phyloP scores from a whole-genome alignment of 2,797 vertebrate species.

The Champsocephalus esox region DNA sequence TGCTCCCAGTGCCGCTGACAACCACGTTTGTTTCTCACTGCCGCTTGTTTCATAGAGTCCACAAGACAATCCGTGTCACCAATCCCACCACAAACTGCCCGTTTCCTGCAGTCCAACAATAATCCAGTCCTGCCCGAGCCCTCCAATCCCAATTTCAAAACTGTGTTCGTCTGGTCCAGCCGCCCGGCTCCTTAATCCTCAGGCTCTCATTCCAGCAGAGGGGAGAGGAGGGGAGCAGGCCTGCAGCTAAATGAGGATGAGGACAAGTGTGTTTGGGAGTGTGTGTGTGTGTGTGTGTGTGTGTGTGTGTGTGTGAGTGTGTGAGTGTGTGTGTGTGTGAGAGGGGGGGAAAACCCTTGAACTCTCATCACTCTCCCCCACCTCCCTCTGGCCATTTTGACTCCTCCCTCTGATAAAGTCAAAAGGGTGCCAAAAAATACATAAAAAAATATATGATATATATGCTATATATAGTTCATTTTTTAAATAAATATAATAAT shows the following conservation, averaged over 20 bases:
- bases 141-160: slow-evolving; percentile 57
- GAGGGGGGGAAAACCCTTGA: slow-evolving; percentile 43
- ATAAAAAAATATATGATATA: no score
- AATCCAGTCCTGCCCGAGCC: slow-evolving; percentile 39
- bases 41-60: slow-evolving; percentile 9
- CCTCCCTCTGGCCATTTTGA: slow-evolving; percentile 42
- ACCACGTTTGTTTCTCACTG: slow-evolving; percentile 1
- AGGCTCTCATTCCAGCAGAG: slow-evolving; percentile 40
- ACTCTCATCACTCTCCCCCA: slow-evolving; percentile 35
- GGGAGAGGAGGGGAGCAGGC: slow-evolving; percentile 35
- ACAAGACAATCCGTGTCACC: slow-evolving; percentile 10
- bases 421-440: slow-evolving; percentile 35
- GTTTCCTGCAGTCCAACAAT: slow-evolving; percentile 20
- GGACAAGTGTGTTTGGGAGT: slow-evolving; percentile 26
- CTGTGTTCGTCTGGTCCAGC: slow-evolving; percentile 47
- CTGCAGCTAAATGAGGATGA: slow-evolving; percentile 62
- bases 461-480: no score
- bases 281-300: slow-evolving; percentile 21
- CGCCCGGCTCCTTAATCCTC: slow-evolving; percentile 60
- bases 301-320: slow-evolving; percentile 27
- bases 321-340: slow-evolving; percentile 19
- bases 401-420: slow-evolving; percentile 60
- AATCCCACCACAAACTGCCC: slow-evolving; percentile 1
- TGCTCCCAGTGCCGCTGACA: neutral
- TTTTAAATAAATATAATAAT: no score